Percentiles rank a stretch among this genome's conserved stretches.
Conservation (phyloP, 2,888 invertebrate species). For the Diplolepis rosae region DNA sequence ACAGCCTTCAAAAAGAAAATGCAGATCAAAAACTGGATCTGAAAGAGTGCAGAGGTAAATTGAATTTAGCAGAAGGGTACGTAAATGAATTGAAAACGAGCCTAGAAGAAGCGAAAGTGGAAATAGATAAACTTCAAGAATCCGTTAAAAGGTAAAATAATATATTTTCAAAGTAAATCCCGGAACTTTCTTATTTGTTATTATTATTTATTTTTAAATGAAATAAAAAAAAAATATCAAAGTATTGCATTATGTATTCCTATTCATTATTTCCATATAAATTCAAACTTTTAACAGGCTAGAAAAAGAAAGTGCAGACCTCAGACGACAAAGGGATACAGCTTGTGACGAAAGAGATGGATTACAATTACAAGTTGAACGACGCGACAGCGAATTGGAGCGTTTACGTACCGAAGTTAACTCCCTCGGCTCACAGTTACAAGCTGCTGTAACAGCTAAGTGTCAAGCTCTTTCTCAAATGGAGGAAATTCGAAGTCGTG, state of each 20-base stretch:
- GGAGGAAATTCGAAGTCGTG: slow-evolving; percentile 88
- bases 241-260: neutral
- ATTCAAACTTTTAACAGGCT: slow-evolving; percentile 56
- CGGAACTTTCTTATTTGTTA: neutral
- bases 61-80: slow-evolving; percentile 39
- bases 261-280: slow-evolving; percentile 1
- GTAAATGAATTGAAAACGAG: slow-evolving; percentile 77
- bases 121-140: slow-evolving; percentile 80
- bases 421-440: slow-evolving; percentile 83
- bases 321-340: slow-evolving; percentile 82
- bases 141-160: slow-evolving; percentile 76
- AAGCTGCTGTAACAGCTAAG: slow-evolving; percentile 85
- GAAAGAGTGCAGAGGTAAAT: slow-evolving; percentile 42
- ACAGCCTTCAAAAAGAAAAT: slow-evolving; percentile 31
- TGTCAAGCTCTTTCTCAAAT: slow-evolving; percentile 87
- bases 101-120: slow-evolving; percentile 78
- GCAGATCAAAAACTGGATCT: slow-evolving; percentile 33
- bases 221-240: too few species aligned
- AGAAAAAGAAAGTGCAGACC: slow-evolving; percentile 80
- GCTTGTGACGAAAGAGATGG: slow-evolving; percentile 86
- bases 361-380: slow-evolving; percentile 81
- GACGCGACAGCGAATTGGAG: slow-evolving; percentile 84
- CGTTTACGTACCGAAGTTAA: slow-evolving; percentile 82
- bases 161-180: neutral
- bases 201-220: neutral